Evolutionary conservation across 1,140 invertebrate genomes (phyloP).

Genomic region (Pseudobourletiella spinata): DNA sequence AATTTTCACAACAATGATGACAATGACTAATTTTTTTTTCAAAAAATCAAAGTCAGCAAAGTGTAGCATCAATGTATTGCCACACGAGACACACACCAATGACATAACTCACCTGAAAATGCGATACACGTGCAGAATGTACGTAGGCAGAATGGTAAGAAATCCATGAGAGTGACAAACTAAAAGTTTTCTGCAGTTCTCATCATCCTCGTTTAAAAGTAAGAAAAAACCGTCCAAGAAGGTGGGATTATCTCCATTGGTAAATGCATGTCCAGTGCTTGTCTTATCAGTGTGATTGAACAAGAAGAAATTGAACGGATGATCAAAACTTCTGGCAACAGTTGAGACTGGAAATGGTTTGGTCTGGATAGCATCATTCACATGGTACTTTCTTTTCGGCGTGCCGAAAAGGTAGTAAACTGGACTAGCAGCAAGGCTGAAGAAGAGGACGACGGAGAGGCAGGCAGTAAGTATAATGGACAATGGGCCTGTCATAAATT

Average conservation of each 20-base stretch:
- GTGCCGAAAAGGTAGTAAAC: constrained; percentile 23
- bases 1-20: no score
- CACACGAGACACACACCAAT: no score
- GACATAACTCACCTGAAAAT: constrained; percentile 9
- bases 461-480: constrained; percentile 14
- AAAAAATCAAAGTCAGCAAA: no score
- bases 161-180: constrained; percentile 4
- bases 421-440: constrained; percentile 21
- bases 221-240: background rate
- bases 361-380: constrained; percentile 14
- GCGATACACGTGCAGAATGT: background rate
- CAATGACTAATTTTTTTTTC: background rate
- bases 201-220: background rate
- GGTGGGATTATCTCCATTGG: no score
- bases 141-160: background rate
- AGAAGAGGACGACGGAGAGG: constrained; percentile 18
- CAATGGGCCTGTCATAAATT: constrained; percentile 12
- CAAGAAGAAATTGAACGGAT: constrained; percentile 3
- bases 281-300: constrained; percentile 16
- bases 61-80: no score
- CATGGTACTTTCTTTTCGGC: constrained; percentile 13
- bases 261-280: background rate
- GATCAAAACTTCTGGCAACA: background rate
- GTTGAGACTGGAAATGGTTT: background rate
- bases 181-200: background rate